Base-by-base conservation (phyloP, 2,888 invertebrate species). In the Galerucella pusilla region DNA sequence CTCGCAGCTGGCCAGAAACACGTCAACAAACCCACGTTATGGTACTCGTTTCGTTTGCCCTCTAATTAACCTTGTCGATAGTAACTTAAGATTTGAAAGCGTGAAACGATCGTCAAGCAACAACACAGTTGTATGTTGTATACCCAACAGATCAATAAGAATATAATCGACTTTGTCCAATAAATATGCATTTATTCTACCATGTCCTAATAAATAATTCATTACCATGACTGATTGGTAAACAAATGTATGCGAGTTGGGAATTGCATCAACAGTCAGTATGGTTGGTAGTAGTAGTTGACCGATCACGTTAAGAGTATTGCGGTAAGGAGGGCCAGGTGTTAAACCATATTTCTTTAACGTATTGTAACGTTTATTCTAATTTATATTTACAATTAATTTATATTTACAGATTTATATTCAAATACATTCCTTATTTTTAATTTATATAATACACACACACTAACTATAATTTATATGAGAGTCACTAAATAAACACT, bases 101-200 rank as follows among this genome's bases (percentile, higher is more conserved):
- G 42, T 46, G 35, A 45, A 60, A 14, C 54, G 25, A n/a, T 14
- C 16, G n/a, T n/a, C 52, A 66, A 35, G 49, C 66, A 54, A 28
- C 52, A 66, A 66, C 49, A 25, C 49, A 25, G 20, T 45, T 16
- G 20, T 12, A 46, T 49, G 65, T 64, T 25, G 6, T 54, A 5
- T 57, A 57, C 57, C 10, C 16, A 57, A 57, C 57, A 20, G 57
- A 57, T 20, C 16, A 28, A 60, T 60, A 35, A 65, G 67, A 67
- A 25, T 52, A 67, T 52, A 67, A 49, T 49, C 52, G 67, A 49
- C 46, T 46, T 12, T 7, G 28, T 67, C 64, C 71, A 71, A 76
- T 76, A 71, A 76, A 73, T 74, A 74, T 73, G 73, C 54, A 75
- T 75, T 75, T 70, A 73, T 73, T 73, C 73, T 66, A 73, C 57